Evolutionary conservation across 2,888 invertebrate genomes (phyloP).

Genomic region (Euproctis similis): DNA sequence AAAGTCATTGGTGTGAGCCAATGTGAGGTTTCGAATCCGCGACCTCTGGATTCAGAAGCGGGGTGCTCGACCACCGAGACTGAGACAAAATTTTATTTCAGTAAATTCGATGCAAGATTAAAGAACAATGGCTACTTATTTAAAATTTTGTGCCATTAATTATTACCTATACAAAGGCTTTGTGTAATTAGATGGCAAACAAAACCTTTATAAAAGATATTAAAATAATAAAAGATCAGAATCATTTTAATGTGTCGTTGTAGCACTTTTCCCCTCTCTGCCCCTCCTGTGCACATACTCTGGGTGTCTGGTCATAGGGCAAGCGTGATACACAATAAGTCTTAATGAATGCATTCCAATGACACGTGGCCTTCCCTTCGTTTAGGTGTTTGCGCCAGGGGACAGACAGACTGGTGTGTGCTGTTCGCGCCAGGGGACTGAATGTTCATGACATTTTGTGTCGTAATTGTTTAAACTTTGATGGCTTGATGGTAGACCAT

Average conservation of each 20-base stretch:
- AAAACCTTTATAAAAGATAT: too few relatives aligned
- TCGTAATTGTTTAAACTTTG: not conserved
- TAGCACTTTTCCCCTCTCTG: too few relatives aligned
- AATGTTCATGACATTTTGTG: constrained; percentile 3
- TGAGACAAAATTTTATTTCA: too few relatives aligned
- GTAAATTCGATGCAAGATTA: too few relatives aligned
- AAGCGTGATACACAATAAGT: constrained; percentile 44
- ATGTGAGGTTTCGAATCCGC: too few relatives aligned
- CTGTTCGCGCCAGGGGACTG: constrained; percentile 15
- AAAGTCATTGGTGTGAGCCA: too few relatives aligned
- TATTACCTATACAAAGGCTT: too few relatives aligned
- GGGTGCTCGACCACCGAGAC: too few relatives aligned
- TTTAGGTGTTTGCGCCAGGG: constrained; percentile 15
- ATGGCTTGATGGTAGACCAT: constrained; percentile 1
- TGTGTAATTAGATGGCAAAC: too few relatives aligned
- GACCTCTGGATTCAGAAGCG: too few relatives aligned
- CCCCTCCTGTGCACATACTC: constrained; percentile 12
- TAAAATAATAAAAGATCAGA: constrained; percentile 2
- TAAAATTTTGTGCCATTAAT: too few relatives aligned
- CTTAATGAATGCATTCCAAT: constrained; percentile 52
- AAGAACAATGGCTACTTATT: too few relatives aligned
- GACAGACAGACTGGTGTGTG: constrained; percentile 4
- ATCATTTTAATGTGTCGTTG: constrained; percentile 18
- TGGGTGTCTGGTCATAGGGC: constrained; percentile 14
- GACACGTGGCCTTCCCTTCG: constrained; percentile 25